A percentile compares a stretch with the other conserved stretches of the same genome.
Evolutionary conservation across 2,797 vertebrate species (phyloP).

Genomic region (Pseudotriccus pelzelni): DNA sequence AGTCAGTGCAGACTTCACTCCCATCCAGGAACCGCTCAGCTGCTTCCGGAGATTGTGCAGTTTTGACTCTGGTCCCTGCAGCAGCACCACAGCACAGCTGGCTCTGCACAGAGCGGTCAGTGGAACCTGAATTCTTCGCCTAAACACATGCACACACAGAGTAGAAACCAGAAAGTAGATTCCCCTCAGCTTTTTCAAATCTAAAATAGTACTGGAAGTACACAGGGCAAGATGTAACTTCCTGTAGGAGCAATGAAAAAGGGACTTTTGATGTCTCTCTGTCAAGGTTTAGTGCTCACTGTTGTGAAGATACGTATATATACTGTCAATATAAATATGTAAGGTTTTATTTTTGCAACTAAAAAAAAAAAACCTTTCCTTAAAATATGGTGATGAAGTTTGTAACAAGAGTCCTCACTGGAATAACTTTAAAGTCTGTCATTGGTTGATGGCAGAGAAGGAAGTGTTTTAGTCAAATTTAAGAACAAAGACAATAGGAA

Average conservation of each 20-base stretch:
- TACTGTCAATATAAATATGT: not conserved
- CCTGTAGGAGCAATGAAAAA: not conserved
- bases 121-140: not conserved
- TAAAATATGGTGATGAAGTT: rapidly evolving
- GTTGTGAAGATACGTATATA: rapidly evolving
- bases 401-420: not conserved
- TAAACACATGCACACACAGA: not conserved
- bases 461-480: not conserved
- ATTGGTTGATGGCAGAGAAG: not conserved
- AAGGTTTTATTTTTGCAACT: not conserved
- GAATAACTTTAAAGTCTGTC: not conserved
- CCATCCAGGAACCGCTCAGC: not conserved
- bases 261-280: not conserved
- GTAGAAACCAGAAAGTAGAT: not conserved
- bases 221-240: not conserved
- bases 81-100: not conserved
- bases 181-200: not conserved
- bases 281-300: not conserved
- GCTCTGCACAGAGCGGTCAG: not conserved
- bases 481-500: not conserved
- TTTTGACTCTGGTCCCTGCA: not conserved
- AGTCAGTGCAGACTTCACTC: not conserved
- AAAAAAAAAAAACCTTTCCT: not conserved
- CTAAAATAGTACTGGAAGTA: not conserved
- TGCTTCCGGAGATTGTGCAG: not conserved